Evolutionary conservation across 1,140 invertebrate genomes (phyloP).

Genomic region (Drosophila melanica): DNA sequence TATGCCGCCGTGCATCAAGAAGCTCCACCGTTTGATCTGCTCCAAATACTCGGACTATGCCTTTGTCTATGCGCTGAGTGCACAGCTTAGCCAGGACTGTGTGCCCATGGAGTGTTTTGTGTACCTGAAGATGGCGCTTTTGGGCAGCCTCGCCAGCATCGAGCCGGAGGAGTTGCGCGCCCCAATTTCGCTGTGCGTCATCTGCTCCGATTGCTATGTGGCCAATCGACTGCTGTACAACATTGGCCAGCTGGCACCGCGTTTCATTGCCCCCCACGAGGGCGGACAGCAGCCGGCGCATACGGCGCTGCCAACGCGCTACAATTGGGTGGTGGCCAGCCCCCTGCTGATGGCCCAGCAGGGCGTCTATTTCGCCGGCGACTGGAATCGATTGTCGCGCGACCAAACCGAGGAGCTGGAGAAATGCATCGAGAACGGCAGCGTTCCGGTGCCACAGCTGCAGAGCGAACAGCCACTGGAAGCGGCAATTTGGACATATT

Average conservation of each 20-base stretch:
- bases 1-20: constrained; percentile 48
- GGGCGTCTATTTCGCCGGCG: constrained; percentile 73
- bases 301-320: constrained; percentile 39
- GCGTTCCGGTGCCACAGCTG: constrained; percentile 41
- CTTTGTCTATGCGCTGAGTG: constrained; percentile 68
- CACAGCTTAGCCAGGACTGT: constrained; percentile 64
- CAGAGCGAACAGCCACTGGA: constrained; percentile 49
- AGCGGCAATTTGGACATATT: constrained; percentile 72
- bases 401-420: constrained; percentile 48
- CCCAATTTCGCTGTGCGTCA: constrained; percentile 69
- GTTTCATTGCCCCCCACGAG: constrained; percentile 68
- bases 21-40: constrained; percentile 54
- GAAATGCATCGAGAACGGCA: constrained; percentile 67
- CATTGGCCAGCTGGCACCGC: constrained; percentile 65
- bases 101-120: constrained; percentile 78
- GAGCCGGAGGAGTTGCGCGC: constrained; percentile 56
- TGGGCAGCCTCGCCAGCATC: constrained; percentile 67
- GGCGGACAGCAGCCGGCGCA: constrained; percentile 33
- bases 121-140: constrained; percentile 69
- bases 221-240: constrained; percentile 52
- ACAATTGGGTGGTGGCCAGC: constrained; percentile 61
- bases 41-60: constrained; percentile 71
- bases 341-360: constrained; percentile 69
- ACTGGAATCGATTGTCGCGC: constrained; percentile 66
- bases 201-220: constrained; percentile 54